phyloP scores from a whole-genome alignment of 2,888 invertebrate genomes.

The Coelopa pilipes region DNA sequence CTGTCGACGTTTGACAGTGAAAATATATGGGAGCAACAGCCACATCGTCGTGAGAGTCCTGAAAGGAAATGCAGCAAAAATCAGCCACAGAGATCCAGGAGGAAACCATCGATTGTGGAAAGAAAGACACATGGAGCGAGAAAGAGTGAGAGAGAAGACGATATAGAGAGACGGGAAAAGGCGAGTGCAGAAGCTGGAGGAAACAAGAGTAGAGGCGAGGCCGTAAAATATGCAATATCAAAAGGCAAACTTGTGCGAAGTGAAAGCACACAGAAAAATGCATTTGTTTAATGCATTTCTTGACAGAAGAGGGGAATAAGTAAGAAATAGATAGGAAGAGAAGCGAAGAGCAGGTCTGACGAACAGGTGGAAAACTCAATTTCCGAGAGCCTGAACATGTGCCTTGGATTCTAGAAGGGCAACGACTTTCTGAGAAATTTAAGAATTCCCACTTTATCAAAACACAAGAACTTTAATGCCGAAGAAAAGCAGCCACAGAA shows the following conservation, averaged over 20 bases:
- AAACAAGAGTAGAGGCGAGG: neutral
- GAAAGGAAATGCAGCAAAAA: too few species aligned
- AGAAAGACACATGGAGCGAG: neutral
- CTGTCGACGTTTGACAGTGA: constrained; percentile 5
- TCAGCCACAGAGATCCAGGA: neutral
- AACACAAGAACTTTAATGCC: too few species aligned
- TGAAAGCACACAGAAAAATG: neutral
- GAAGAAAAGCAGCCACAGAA: too few species aligned
- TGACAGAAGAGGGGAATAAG: neutral
- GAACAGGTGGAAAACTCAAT: too few species aligned
- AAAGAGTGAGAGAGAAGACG: neutral
- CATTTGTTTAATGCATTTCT: too few species aligned
- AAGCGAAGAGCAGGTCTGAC: too few species aligned
- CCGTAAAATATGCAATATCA: constrained; percentile 31
- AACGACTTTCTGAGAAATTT: too few species aligned
- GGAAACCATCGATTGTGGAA: neutral
- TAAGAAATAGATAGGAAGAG: neutral
- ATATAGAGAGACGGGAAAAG: too few species aligned
- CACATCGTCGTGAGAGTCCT: neutral
- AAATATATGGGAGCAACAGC: neutral
- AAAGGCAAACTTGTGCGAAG: constrained; percentile 11
- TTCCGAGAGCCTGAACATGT: too few species aligned
- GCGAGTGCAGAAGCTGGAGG: neutral
- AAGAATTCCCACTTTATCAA: too few species aligned
- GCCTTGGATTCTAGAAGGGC: too few species aligned